A percentile compares a stretch with the other conserved stretches of the same genome.
Evolutionary conservation across 2,797 vertebrate genomes (phyloP).

Genomic region (Lagodon rhomboides): DNA sequence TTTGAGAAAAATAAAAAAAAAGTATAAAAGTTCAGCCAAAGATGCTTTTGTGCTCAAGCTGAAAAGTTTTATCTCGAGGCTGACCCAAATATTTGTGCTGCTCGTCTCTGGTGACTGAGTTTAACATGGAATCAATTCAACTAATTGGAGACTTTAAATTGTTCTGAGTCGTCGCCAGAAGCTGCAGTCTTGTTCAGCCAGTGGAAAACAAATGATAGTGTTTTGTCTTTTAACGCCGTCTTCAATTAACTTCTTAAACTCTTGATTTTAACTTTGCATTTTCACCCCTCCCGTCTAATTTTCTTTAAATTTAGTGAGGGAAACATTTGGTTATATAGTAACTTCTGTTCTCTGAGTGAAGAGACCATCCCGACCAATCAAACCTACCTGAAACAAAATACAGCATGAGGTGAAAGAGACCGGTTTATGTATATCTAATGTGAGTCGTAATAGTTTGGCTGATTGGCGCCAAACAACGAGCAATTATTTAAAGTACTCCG

Average conservation of each 20-base stretch:
- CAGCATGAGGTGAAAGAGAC: too few species aligned
- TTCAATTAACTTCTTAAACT: constrained; percentile 33
- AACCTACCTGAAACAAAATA: too few species aligned
- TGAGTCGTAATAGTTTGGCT: too few species aligned
- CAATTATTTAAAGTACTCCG: too few species aligned
- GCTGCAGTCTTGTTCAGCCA: constrained; percentile 28
- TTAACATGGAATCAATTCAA: constrained; percentile 55
- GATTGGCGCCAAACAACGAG: too few species aligned
- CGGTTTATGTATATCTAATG: too few species aligned
- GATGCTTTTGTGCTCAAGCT: neutral
- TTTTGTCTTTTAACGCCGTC: neutral
- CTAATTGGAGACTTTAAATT: constrained; percentile 61
- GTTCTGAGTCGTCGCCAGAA: constrained; percentile 35
- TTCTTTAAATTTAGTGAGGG: neutral
- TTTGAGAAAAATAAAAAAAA: neutral
- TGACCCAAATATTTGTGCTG: constrained; percentile 59
- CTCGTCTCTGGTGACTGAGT: constrained; percentile 51
- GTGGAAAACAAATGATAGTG: constrained; percentile 44
- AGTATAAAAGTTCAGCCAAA: neutral
- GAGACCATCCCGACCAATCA: neutral
- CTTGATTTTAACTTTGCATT: neutral
- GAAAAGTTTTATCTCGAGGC: constrained; percentile 12
- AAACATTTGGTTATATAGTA: neutral
- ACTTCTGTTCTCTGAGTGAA: neutral
- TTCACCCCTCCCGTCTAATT: neutral